Conservation (phyloP, 2,113 vertebrate genomes). For the Festucalex cinctus region DNA sequence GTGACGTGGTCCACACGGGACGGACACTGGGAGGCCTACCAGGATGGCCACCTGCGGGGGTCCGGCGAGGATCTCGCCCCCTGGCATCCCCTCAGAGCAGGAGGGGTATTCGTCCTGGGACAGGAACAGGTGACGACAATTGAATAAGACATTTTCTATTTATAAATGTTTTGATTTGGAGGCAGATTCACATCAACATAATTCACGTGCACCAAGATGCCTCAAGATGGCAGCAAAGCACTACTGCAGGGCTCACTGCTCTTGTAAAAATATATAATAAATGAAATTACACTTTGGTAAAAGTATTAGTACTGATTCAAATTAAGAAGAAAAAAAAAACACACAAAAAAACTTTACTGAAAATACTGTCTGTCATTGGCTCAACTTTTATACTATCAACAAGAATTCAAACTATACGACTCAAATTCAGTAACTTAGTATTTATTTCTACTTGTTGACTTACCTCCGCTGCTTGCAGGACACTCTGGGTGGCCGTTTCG, state of each 20-base stretch:
- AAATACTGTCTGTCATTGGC: no score
- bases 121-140: conserved; percentile 76
- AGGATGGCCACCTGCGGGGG: conserved; percentile 77
- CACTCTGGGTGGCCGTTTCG: conserved; percentile 77
- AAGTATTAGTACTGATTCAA: no score
- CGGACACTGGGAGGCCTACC: conserved; percentile 79
- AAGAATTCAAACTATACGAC: no score
- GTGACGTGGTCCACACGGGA: conserved; percentile 79
- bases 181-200: no score
- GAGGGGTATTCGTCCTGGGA: conserved; percentile 80
- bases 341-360: no score
- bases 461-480: conserved; percentile 59
- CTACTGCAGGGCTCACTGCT: no score
- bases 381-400: no score
- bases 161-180: neutral
- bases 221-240: neutral
- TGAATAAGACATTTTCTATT: neutral
- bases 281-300: no score
- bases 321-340: no score
- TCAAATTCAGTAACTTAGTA: neutral
- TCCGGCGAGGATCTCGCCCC: conserved; percentile 74
- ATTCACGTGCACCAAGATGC: neutral
- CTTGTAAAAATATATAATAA: no score
- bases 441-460: neutral
- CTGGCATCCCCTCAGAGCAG: conserved; percentile 81